Evolutionary conservation across 2,888 invertebrate genomes (phyloP).

Genomic region (Hesperia comma): DNA sequence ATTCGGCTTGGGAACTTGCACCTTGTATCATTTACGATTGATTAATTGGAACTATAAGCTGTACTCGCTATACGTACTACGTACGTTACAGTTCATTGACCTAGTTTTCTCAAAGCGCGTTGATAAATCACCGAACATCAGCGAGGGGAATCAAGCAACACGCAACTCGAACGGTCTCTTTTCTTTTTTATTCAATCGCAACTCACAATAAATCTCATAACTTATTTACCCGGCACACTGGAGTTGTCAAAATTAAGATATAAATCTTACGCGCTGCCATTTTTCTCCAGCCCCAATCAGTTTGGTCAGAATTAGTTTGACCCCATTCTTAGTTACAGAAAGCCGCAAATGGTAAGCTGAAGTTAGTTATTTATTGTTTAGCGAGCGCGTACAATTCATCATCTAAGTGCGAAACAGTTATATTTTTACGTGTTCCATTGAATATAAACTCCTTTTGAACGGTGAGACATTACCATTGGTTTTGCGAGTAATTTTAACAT

Average conservation of each 20-base stretch:
- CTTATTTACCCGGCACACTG: conserved; percentile 68
- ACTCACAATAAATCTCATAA: conserved; percentile 68
- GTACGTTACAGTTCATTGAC: neutral
- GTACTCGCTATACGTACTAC: too few species aligned
- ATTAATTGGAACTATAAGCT: too few species aligned
- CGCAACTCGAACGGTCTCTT: conserved; percentile 11
- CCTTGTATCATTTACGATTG: too few species aligned
- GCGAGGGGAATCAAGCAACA: conserved; percentile 14
- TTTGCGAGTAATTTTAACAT: too few species aligned
- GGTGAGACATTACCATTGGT: too few species aligned
- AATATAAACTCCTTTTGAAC: too few species aligned
- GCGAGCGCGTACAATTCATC: neutral
- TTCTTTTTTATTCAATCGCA: conserved; percentile 55
- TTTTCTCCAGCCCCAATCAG: conserved; percentile 48
- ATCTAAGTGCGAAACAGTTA: neutral
- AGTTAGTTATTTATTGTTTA: conserved; percentile 24
- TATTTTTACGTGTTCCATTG: too few species aligned
- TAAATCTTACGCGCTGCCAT: conserved; percentile 62
- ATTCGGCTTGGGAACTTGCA: too few species aligned
- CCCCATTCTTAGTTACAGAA: conserved; percentile 28
- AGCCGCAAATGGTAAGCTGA: conserved; percentile 3
- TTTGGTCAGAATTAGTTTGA: conserved; percentile 35
- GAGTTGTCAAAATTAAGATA: conserved; percentile 74
- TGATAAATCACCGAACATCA: conserved; percentile 34
- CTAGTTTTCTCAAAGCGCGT: conserved; percentile 15